Conservation (phyloP, 2,113 vertebrate genomes). For the Datnioides undecimradiatus region DNA sequence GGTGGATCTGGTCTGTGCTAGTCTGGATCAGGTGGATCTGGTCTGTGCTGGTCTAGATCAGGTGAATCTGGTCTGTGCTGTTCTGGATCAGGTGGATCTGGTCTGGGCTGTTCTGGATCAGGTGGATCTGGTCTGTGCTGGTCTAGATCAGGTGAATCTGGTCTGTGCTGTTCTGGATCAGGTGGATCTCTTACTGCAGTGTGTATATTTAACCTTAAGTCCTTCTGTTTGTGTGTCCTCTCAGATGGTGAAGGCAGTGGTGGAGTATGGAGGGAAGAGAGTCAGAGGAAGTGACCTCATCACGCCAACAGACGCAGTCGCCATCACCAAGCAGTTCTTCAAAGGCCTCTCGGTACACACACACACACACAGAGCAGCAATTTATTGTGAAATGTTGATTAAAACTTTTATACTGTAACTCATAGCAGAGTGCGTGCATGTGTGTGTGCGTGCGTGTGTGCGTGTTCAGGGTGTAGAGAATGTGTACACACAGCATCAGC, state of each 20-base stretch:
- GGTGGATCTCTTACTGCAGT: no score
- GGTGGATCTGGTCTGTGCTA: no score
- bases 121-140: no score
- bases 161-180: no score
- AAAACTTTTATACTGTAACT: no score
- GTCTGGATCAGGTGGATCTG: no score
- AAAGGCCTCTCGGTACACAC: conserved; percentile 94
- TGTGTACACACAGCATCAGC: conserved; percentile 96
- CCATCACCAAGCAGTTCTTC: conserved; percentile 98
- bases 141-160: no score
- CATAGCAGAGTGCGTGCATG: not conserved
- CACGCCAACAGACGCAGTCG: conserved; percentile 92
- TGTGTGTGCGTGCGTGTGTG: conserved; percentile 13
- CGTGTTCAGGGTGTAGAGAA: conserved; percentile 93
- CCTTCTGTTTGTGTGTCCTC: not conserved
- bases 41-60: no score
- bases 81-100: no score
- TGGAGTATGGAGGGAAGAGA: conserved; percentile 95
- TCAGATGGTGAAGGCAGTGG: conserved; percentile 90
- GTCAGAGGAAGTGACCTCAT: conserved; percentile 94
- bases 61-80: no score
- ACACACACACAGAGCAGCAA: conserved; percentile 21
- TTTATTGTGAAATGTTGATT: not conserved
- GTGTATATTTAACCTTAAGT: no score
- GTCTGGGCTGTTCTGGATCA: no score